Evolutionary conservation across 2,888 invertebrate species (phyloP), one percentile per base, ranked within the genome.

Genomic region (Spodoptera exigua): DNA sequence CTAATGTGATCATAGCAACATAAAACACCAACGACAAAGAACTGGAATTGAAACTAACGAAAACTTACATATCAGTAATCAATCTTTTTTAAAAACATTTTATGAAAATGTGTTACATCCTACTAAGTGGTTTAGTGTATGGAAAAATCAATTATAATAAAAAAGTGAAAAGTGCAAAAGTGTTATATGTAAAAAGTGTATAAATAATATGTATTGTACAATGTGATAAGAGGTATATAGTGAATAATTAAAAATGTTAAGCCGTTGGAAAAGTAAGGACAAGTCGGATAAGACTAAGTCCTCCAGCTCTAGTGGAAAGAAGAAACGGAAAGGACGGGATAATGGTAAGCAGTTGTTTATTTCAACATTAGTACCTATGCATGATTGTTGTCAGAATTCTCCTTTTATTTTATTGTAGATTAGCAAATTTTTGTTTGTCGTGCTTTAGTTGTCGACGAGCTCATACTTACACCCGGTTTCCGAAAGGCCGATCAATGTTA

Each of bases 181-280:
- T 27, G 27, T 27, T 27, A 4, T 7, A 9, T 27, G 27, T 9
- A 27, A 27, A 7, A 27, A 9, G 27, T 27, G 27, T 27, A 1
- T 61, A 58, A 17, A 16, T 66, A 55, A 72, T 73, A 76, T 70
- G 46, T 55, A 36, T 48, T 74, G 55, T 76, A 60, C 68, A 47
- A 64, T 61, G 72, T 67, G 75, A 63, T 44, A 65, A 65, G 70
- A 21, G 46, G 16, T 58, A 60, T 71, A 69, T 56, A 54, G 62
- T 67, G 61, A 75, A 73, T 64, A 74, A 67, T 58, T 74, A 66
- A 84, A 70, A 88, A 97, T 97, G 97, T 94, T 97, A 89, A 97
- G 96, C 83, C 96, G 97, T 83, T 97, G 97, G 97, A 97, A 97
- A 89, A 97, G 96, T 88, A 97, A 97, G 95, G 97, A 97, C 90